These are phyloP conservation scores for Drosophila suboccidentalis DNA, from an alignment of 2,888 invertebrate genomes.

Conservation along the genomic window DNA sequence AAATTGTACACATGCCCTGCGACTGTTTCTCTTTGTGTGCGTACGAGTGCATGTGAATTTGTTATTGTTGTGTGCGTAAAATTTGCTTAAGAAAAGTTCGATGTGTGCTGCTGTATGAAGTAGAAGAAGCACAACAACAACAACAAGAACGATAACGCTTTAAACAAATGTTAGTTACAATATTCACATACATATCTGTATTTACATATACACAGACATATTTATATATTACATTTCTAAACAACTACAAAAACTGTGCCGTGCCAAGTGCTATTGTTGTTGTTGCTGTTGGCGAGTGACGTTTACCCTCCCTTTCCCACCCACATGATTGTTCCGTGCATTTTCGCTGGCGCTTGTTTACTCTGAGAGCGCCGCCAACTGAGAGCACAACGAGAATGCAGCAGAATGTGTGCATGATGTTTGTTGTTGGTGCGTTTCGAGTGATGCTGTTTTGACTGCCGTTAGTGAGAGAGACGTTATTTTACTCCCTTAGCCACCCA, in stretches of 20 bases:
- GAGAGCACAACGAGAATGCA: conserved; percentile 32
- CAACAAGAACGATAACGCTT: conserved; percentile 28
- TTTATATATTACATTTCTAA: conserved; percentile 42
- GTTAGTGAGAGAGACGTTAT: conserved; percentile 31
- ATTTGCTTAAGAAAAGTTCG: conserved; percentile 38
- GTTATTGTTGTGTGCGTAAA: conserved; percentile 39
- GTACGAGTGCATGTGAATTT: conserved; percentile 24
- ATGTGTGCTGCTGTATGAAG: not conserved
- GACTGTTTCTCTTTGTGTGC: conserved; percentile 14
- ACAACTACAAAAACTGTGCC: conserved; percentile 63
- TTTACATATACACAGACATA: conserved; percentile 8
- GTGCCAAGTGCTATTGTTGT: conserved; percentile 56
- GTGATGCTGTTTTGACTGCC: conserved; percentile 18
- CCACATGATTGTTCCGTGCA: conserved; percentile 60
- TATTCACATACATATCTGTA: not conserved
- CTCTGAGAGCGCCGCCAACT: conserved; percentile 29
- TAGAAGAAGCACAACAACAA: conserved; percentile 24
- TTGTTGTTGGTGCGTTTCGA: conserved; percentile 18
- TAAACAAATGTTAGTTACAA: conserved; percentile 29
- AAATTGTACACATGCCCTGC: conserved; percentile 26
- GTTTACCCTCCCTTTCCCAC: conserved; percentile 50
- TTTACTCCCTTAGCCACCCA: conserved; percentile 24
- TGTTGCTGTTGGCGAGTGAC: conserved; percentile 55
- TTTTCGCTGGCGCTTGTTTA: conserved; percentile 72
- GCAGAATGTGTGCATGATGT: conserved; percentile 19